phyloP scores from a whole-genome alignment of 2,888 invertebrate genomes.

The Agonopterix arenella region DNA sequence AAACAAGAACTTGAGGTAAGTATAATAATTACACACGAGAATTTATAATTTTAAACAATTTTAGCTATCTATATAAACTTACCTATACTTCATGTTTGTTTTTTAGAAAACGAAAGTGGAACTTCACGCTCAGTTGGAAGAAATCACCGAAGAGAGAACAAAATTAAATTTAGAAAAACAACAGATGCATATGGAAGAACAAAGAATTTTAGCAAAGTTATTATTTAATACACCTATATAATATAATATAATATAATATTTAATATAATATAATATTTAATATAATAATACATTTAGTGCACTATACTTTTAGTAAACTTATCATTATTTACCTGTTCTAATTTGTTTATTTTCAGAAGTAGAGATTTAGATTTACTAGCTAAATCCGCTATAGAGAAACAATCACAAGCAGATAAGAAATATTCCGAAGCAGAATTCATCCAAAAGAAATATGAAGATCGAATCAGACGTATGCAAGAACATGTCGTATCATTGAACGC shows the following conservation, averaged over 20 bases:
- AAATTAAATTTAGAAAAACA: slow-evolving; percentile 60
- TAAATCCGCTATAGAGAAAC: slow-evolving; percentile 76
- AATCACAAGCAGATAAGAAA: slow-evolving; percentile 75
- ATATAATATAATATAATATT: too few relatives aligned
- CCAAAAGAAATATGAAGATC: slow-evolving; percentile 74
- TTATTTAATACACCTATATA: not conserved
- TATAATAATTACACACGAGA: not conserved
- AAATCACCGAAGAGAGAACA: slow-evolving; percentile 55
- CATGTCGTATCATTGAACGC: slow-evolving; percentile 71
- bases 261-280: too few relatives aligned
- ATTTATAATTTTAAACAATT: not conserved
- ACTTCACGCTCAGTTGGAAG: slow-evolving; percentile 59
- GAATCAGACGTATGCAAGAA: slow-evolving; percentile 74
- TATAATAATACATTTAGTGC: too few relatives aligned
- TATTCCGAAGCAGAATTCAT: slow-evolving; percentile 73
- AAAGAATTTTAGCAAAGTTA: slow-evolving; percentile 59
- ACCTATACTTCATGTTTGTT: not conserved
- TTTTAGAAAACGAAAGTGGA: slow-evolving; percentile 62
- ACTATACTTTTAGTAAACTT: not conserved
- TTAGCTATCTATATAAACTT: not conserved
- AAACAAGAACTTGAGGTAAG: slow-evolving; percentile 62
- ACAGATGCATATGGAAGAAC: slow-evolving; percentile 61
- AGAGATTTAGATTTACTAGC: slow-evolving; percentile 72
- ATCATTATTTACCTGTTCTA: not conserved
- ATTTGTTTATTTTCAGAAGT: slow-evolving; percentile 31